Evolutionary conservation across 2,888 invertebrate genomes (phyloP).

Genomic region (Bimastos eiseni): DNA sequence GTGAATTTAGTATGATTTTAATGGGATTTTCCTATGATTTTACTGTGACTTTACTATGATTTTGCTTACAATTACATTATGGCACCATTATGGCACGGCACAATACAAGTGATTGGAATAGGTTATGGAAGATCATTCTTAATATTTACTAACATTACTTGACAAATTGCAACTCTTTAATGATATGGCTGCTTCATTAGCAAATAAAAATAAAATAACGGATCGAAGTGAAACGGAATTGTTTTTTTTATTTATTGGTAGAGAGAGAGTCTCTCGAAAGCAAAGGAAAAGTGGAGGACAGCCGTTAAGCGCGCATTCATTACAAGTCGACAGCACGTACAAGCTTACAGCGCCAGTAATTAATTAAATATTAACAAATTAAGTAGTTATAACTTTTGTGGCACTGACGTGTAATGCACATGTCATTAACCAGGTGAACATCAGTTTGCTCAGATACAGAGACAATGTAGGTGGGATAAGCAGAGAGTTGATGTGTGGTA

Average conservation of each 20-base stretch:
- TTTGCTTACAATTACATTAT: not conserved
- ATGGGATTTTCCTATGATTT: not conserved
- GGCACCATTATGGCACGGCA: too few relatives aligned
- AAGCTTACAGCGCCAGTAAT: constrained; percentile 8
- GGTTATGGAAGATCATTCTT: not conserved
- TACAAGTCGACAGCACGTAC: constrained; percentile 21
- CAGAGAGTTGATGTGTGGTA: too few relatives aligned
- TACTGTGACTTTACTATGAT: not conserved
- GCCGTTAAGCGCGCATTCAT: constrained; percentile 70
- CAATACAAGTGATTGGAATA: not conserved
- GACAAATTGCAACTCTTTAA: too few relatives aligned
- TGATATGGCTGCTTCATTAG: too few relatives aligned
- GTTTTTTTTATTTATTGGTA: not conserved
- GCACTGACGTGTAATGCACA: too few relatives aligned
- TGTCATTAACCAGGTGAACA: too few relatives aligned
- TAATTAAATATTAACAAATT: not conserved
- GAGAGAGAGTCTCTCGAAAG: constrained; percentile 70
- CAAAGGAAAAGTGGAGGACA: constrained; percentile 72
- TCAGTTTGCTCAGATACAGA: too few relatives aligned
- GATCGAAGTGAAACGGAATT: too few relatives aligned
- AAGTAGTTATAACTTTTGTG: not conserved
- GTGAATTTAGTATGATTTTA: too few relatives aligned
- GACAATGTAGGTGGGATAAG: too few relatives aligned
- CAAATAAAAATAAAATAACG: too few relatives aligned
- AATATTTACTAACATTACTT: not conserved